Evolutionary conservation across 2,113 vertebrate genomes (phyloP).

Genomic region (Hypanus sabinus): DNA sequence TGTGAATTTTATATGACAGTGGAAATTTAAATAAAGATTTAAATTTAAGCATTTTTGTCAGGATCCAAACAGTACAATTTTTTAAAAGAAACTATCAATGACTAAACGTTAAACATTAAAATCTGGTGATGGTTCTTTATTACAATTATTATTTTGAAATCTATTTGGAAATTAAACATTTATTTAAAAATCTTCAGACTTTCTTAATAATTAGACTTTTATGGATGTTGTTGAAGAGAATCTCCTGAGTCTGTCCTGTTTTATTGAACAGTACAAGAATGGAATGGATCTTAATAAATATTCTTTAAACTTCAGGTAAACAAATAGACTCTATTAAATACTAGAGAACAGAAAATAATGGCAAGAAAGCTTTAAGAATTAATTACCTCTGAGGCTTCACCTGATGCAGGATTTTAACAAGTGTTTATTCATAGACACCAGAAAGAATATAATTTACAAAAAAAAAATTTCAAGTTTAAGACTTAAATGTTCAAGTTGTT

Average conservation of each 20-base stretch:
- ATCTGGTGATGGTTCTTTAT: neutral
- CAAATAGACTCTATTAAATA: neutral
- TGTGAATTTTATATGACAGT: neutral
- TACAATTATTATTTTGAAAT: neutral
- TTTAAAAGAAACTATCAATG: neutral
- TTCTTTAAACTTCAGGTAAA: neutral
- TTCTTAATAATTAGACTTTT: neutral
- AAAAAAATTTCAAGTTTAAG: neutral
- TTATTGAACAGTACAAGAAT: neutral
- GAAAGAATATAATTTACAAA: neutral
- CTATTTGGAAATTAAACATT: neutral
- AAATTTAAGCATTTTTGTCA: neutral
- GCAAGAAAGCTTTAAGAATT: neutral
- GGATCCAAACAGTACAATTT: neutral
- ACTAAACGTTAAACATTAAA: neutral
- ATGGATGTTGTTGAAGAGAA: neutral
- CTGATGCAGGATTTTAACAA: neutral
- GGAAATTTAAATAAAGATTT: neutral
- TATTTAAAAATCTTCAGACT: neutral
- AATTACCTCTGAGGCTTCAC: neutral
- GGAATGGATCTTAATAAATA: neutral
- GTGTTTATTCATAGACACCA: neutral
- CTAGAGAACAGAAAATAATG: neutral
- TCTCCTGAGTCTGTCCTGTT: neutral
- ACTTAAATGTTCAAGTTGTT: neutral